Conservation (phyloP, 2,888 invertebrate genomes). For the Anorthoa munda region DNA sequence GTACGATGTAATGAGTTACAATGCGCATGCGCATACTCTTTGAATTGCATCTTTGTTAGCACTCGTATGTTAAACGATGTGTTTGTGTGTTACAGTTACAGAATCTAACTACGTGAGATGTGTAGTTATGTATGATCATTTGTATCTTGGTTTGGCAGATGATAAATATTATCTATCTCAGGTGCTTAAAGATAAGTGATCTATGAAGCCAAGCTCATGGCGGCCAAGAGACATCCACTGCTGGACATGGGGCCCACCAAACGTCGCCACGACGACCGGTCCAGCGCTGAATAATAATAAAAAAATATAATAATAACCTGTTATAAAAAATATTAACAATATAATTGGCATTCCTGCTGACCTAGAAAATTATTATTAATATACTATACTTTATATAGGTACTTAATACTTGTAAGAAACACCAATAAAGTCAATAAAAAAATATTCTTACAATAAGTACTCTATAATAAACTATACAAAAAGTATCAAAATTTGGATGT, state of each 20-base stretch:
- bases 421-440: conserved; percentile 5
- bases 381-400: too few relatives aligned
- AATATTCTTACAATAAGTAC: neutral
- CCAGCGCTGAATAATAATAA: too few relatives aligned
- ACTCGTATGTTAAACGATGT: conserved; percentile 30
- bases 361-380: neutral
- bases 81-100: neutral
- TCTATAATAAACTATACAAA: neutral
- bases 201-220: too few relatives aligned
- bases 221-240: too few relatives aligned
- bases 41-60: conserved; percentile 47
- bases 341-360: neutral
- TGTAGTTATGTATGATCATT: too few relatives aligned
- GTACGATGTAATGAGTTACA: neutral
- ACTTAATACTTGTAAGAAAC: neutral
- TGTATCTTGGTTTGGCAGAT: too few relatives aligned
- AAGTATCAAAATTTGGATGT: neutral
- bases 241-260: too few relatives aligned
- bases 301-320: neutral
- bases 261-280: too few relatives aligned
- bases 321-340: neutral
- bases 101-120: neutral
- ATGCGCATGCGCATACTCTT: conserved; percentile 20
- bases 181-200: too few relatives aligned
- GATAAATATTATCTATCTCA: too few relatives aligned